Conservation (phyloP, 2,888 invertebrate genomes). For the Stratiomys singularior region DNA sequence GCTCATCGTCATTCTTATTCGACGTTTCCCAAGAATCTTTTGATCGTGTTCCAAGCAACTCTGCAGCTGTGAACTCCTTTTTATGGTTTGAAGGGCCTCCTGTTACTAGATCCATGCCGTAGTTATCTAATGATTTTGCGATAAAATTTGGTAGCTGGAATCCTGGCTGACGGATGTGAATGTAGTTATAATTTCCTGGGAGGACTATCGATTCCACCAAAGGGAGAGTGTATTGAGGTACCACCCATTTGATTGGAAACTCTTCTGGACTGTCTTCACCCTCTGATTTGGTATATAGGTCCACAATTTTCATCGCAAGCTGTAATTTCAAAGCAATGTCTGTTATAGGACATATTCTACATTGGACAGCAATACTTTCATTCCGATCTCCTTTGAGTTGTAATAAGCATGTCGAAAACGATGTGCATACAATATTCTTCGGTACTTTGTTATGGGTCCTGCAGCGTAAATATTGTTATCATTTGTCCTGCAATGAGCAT, state of each 20-base stretch:
- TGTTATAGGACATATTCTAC: conserved; percentile 45
- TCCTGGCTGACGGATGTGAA: conserved; percentile 67
- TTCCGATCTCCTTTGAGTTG: conserved; percentile 73
- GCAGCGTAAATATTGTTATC: conserved; percentile 74
- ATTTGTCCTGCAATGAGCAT: conserved; percentile 72
- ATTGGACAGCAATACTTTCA: too few species aligned
- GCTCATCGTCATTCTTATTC: background rate
- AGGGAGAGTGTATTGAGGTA: conserved; percentile 63
- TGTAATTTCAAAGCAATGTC: background rate
- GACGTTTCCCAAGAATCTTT: background rate
- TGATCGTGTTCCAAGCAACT: background rate
- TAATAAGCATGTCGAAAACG: conserved; percentile 69
- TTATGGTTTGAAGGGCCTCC: background rate
- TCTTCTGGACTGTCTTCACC: background rate
- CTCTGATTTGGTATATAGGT: background rate
- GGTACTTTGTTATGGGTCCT: conserved; percentile 73
- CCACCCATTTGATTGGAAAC: conserved; percentile 49
- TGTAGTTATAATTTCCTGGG: conserved; percentile 67
- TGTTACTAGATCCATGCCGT: conserved; percentile 52
- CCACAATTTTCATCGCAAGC: background rate
- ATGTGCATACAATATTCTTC: conserved; percentile 69
- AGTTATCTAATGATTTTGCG: conserved; percentile 60
- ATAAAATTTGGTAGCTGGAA: conserved; percentile 60
- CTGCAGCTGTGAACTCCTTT: background rate
- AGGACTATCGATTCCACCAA: conserved; percentile 63